Evolutionary conservation across 1,140 invertebrate genomes (phyloP).

Genomic region (Wiebesia pumilae): DNA sequence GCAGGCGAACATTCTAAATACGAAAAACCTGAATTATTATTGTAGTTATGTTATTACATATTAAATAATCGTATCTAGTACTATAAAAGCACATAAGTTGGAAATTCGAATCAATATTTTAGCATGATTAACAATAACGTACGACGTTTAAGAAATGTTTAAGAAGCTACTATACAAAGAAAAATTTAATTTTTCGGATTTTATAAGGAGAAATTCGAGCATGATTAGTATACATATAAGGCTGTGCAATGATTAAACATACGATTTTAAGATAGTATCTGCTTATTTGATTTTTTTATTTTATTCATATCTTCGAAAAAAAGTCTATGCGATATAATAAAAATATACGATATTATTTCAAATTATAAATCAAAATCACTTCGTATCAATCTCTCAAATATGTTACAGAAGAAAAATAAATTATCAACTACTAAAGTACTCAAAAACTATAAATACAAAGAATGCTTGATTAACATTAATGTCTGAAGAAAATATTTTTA

Average conservation of each 20-base stretch:
- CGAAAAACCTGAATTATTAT: slow-evolving; percentile 31
- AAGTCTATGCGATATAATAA: not conserved
- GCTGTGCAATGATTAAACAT: not conserved
- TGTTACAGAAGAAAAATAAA: no score
- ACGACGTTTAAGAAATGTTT: not conserved
- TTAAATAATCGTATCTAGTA: slow-evolving; percentile 18
- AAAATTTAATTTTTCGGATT: not conserved
- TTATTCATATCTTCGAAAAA: not conserved
- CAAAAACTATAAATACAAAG: no score
- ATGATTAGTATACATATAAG: not conserved
- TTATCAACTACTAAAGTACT: no score
- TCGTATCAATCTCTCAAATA: not conserved
- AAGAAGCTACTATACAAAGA: not conserved
- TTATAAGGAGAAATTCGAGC: not conserved
- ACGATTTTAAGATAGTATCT: not conserved
- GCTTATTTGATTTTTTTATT: not conserved
- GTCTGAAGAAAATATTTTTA: not conserved
- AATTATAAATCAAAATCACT: not conserved
- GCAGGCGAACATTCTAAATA: slow-evolving; percentile 29
- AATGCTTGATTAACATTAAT: no score
- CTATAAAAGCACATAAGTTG: not conserved
- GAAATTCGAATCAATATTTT: slow-evolving; percentile 23
- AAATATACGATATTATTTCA: not conserved
- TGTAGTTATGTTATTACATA: slow-evolving; percentile 2
- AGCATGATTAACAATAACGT: not conserved